Evolutionary conservation across 2,888 invertebrate species (phyloP).

Genomic region (Tineola bisselliella): DNA sequence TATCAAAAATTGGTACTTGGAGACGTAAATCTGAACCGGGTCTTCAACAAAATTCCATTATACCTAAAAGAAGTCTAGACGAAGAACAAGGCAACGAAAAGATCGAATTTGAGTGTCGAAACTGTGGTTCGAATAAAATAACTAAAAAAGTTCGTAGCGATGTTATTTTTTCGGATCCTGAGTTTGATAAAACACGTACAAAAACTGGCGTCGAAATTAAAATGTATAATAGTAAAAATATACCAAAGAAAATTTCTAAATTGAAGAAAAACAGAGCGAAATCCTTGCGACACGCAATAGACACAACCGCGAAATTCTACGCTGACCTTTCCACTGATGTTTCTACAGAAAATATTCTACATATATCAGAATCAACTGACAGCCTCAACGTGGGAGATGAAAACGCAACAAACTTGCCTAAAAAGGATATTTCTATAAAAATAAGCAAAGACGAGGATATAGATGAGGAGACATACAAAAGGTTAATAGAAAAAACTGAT

Average conservation of each 20-base stretch:
- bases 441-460: conserved; percentile 56
- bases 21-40: conserved; percentile 78
- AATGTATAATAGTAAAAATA: conserved; percentile 73
- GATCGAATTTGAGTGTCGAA: conserved; percentile 58
- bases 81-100: conserved; percentile 52
- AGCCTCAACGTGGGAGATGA: conserved; percentile 55
- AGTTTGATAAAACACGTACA: conserved; percentile 33
- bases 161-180: conserved; percentile 43
- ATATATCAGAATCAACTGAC: conserved; percentile 73
- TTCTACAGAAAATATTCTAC: conserved; percentile 68
- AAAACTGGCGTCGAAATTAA: conserved; percentile 63
- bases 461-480: conserved; percentile 57
- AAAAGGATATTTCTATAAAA: conserved; percentile 28
- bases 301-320: conserved; percentile 73
- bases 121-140: conserved; percentile 57
- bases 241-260: conserved; percentile 77
- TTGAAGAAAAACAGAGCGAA: conserved; percentile 73
- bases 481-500: conserved; percentile 61
- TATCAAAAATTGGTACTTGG: conserved; percentile 72
- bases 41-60: conserved; percentile 50
- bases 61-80: conserved; percentile 43
- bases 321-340: conserved; percentile 72
- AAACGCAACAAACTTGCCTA: conserved; percentile 13
- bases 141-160: conserved; percentile 35
- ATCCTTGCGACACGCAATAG: conserved; percentile 50